A percentile compares a stretch with the other conserved stretches of the same genome.
Conservation (phyloP, 2,888 invertebrate species). For the Tachina grossa region DNA sequence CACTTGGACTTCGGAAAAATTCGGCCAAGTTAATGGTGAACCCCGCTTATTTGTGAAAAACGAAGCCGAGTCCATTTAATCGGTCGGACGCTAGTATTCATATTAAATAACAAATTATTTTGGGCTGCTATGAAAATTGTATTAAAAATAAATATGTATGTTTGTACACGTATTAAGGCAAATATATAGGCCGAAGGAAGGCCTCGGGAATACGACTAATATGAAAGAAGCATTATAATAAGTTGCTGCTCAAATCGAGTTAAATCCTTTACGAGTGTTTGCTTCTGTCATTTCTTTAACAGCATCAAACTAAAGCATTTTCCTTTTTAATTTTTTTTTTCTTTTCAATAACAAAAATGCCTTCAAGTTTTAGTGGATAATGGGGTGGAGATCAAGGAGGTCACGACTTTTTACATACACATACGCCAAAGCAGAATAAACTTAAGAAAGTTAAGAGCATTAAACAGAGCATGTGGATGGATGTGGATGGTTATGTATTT, state of each 20-base stretch:
- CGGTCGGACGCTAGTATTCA: no score
- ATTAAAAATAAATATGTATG: not conserved
- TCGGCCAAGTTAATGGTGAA: no score
- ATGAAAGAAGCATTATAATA: constrained; percentile 34
- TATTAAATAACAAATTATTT: no score
- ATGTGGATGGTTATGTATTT: constrained; percentile 15
- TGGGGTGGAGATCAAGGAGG: constrained; percentile 1
- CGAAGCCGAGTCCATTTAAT: no score
- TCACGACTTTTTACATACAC: constrained; percentile 42
- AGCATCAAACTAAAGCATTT: constrained; percentile 36
- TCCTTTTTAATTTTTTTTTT: not conserved
- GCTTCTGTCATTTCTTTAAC: constrained; percentile 41
- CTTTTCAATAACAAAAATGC: constrained; percentile 4
- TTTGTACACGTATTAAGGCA: not conserved
- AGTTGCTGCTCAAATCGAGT: constrained; percentile 66
- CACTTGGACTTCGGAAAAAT: no score
- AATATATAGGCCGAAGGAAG: not conserved
- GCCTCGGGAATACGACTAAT: not conserved
- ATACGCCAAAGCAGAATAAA: constrained; percentile 13
- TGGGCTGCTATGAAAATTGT: not conserved
- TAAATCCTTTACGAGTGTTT: constrained; percentile 71
- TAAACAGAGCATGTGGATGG: constrained; percentile 1
- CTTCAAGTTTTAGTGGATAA: not conserved
- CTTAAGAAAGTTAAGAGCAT: constrained; percentile 41
- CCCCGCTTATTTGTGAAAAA: no score